phyloP scores from a whole-genome alignment of 2,888 invertebrate genomes.

The Tenthredo distinguenda region DNA sequence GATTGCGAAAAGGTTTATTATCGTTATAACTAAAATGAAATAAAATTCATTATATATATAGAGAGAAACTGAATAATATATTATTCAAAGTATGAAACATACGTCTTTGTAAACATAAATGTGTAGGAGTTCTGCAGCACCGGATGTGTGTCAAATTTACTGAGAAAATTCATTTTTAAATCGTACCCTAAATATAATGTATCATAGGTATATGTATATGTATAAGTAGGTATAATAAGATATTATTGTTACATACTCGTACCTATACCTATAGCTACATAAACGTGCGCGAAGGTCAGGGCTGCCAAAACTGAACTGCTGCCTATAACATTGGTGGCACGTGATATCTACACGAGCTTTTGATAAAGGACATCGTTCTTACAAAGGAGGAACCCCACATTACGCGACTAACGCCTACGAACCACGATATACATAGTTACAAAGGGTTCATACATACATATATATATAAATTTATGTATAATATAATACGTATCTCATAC shows the following conservation, averaged over 20 bases:
- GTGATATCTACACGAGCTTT: constrained; percentile 33
- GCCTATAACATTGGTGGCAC: not conserved
- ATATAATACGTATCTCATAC: not conserved
- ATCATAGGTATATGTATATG: not conserved
- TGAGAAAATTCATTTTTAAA: not conserved
- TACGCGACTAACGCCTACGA: constrained; percentile 28
- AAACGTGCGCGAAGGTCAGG: not conserved
- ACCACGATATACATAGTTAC: not conserved
- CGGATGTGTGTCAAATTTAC: constrained; percentile 4
- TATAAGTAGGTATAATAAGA: not conserved
- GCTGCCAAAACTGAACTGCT: not conserved
- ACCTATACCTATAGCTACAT: not conserved
- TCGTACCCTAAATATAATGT: not conserved
- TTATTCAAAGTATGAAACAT: not conserved
- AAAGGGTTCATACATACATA: not conserved
- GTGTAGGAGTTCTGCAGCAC: not conserved
- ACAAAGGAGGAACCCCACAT: constrained; percentile 17
- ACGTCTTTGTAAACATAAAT: not conserved
- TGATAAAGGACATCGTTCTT: constrained; percentile 33
- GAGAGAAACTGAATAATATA: not conserved
- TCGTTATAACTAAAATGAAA: not conserved
- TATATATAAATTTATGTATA: not conserved
- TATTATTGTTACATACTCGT: not conserved
- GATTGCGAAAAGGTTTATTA: not conserved
- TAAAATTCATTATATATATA: not conserved